phyloP scores from a whole-genome alignment of 2,113 vertebrate species.

The Apodemus speciosus region DNA sequence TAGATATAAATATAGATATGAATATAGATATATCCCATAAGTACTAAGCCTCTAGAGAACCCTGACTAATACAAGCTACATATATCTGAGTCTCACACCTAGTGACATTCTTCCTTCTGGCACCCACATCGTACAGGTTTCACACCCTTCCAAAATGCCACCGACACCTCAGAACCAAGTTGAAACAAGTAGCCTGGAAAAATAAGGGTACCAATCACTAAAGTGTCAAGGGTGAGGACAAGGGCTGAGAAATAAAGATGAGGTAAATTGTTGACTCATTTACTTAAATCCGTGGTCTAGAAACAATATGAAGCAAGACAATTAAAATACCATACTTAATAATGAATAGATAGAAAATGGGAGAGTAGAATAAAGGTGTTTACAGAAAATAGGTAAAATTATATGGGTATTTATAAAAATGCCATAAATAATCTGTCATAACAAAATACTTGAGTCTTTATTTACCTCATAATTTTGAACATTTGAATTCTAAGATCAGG shows the following conservation, averaged over 20 bases:
- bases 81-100: not conserved
- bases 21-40: not conserved
- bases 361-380: not conserved
- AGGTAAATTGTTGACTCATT: not conserved
- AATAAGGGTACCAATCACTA: not conserved
- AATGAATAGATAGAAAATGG: not conserved
- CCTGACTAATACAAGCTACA: not conserved
- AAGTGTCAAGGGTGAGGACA: not conserved
- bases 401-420: not conserved
- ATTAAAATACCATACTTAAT: not conserved
- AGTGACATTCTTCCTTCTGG: not conserved
- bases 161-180: not conserved
- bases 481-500: not conserved
- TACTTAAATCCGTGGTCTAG: not conserved
- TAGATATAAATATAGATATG: too few species aligned
- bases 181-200: not conserved
- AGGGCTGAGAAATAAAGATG: not conserved
- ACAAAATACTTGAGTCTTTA: not conserved
- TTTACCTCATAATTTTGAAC: not conserved
- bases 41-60: not conserved
- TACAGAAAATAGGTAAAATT: not conserved
- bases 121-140: not conserved
- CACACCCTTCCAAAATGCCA: not conserved
- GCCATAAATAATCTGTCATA: not conserved
- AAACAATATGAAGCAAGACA: not conserved